phyloP scores from a whole-genome alignment of 2,113 vertebrate species.

The Reinhardtius hippoglossoides region DNA sequence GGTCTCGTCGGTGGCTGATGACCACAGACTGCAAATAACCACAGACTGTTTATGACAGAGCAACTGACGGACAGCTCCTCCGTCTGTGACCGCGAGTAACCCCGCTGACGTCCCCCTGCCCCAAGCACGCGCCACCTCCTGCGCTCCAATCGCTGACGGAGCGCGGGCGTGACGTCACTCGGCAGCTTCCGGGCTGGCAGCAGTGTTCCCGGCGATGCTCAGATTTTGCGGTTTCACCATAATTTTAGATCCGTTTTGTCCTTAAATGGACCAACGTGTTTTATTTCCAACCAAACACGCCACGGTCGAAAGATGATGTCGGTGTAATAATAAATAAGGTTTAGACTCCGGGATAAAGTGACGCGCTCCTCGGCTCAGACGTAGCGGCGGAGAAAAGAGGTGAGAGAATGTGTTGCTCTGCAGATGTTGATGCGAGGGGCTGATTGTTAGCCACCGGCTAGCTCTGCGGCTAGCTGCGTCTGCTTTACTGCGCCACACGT shows the following conservation, averaged over 20 bases:
- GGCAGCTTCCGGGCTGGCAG: conserved; percentile 76
- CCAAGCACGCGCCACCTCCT: conserved; percentile 85
- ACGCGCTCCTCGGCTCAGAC: conserved; percentile 16
- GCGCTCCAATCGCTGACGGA: conserved; percentile 77
- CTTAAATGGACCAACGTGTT: neutral
- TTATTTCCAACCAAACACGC: neutral
- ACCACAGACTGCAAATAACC: too few species aligned
- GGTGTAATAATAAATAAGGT: neutral
- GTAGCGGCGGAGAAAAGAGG: conserved; percentile 65
- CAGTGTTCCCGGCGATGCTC: conserved; percentile 60
- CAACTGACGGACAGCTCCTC: neutral
- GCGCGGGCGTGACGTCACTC: conserved; percentile 65
- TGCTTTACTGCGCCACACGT: neutral
- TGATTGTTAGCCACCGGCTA: conserved; percentile 25
- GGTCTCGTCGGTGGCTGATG: too few species aligned
- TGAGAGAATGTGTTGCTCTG: conserved; percentile 76
- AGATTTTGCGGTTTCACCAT: conserved; percentile 51
- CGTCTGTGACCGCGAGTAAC: conserved; percentile 84
- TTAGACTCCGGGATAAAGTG: conserved; percentile 6
- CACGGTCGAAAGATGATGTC: fast-evolving
- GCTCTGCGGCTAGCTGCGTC: neutral
- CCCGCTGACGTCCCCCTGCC: conserved; percentile 66
- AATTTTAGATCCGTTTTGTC: conserved; percentile 11
- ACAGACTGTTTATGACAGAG: too few species aligned
- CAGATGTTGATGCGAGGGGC: conserved; percentile 64